Evolutionary conservation across 2,888 invertebrate species (phyloP).

Genomic region (Apodemia duryi): DNA sequence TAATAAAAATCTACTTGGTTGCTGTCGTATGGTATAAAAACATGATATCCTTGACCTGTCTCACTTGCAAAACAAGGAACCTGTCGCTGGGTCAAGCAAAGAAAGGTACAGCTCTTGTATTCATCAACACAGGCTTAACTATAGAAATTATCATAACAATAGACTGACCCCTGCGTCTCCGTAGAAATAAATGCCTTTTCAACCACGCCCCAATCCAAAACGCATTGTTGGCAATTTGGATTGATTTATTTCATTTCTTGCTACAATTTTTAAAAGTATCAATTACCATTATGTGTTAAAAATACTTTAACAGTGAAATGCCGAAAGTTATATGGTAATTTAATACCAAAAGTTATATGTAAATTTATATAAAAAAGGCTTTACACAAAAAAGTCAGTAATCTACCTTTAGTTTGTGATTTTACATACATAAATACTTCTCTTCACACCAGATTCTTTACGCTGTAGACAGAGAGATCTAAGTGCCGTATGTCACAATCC

Average conservation of each 20-base stretch:
- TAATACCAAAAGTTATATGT: no score
- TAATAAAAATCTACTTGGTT: no score
- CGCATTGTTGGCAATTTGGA: slow-evolving; percentile 42
- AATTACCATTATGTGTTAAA: no score
- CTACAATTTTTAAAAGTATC: slow-evolving; percentile 14
- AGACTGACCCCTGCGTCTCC: slow-evolving; percentile 48
- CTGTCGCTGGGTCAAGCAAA: slow-evolving; percentile 57
- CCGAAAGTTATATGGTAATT: no score
- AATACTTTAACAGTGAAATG: no score
- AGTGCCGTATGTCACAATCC: no score
- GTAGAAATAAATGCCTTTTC: slow-evolving; percentile 41
- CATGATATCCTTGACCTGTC: slow-evolving; percentile 32
- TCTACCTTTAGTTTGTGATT: no score
- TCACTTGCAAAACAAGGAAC: slow-evolving; percentile 38
- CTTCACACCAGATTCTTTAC: no score
- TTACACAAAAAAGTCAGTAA: no score
- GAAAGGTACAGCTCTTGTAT: slow-evolving; percentile 34
- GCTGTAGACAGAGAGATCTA: no score
- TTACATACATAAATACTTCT: no score
- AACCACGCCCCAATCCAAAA: slow-evolving; percentile 44
- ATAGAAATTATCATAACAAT: slow-evolving; percentile 56
- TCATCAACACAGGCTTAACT: slow-evolving; percentile 34
- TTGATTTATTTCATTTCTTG: slow-evolving; percentile 39
- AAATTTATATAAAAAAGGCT: no score
- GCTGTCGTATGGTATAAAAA: slow-evolving; percentile 13